Conservation (phyloP, 2,113 vertebrate species). For the Raphicerus campestris region DNA sequence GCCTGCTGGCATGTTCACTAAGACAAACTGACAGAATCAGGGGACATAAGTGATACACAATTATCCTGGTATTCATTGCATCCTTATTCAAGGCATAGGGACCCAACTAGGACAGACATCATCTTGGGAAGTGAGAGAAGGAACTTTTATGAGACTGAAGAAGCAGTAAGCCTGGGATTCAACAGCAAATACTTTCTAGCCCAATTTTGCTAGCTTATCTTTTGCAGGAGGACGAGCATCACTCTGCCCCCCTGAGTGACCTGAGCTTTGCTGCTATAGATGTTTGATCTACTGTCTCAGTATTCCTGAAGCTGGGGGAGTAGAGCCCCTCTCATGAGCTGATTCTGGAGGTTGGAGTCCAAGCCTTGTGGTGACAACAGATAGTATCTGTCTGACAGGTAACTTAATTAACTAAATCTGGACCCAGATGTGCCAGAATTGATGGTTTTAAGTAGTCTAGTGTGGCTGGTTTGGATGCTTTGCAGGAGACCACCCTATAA, state of each 20-base stretch:
- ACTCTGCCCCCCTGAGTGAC: background rate
- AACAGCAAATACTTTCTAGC: background rate
- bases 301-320: background rate
- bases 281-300: background rate
- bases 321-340: fast-evolving
- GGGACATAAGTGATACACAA: fast-evolving
- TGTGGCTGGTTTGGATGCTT: background rate
- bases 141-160: background rate
- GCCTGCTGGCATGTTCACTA: background rate
- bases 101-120: background rate
- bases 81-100: background rate
- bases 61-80: fast-evolving
- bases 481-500: background rate
- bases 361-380: fast-evolving
- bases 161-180: background rate
- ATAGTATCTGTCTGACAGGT: background rate
- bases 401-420: background rate
- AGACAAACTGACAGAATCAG: background rate
- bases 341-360: background rate
- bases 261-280: background rate
- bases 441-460: background rate
- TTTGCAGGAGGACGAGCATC: fast-evolving
- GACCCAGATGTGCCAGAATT: background rate
- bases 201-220: background rate
- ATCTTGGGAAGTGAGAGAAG: background rate